Evolutionary conservation across 2,113 vertebrate genomes (phyloP).

Genomic region (Hemicordylus capensis): DNA sequence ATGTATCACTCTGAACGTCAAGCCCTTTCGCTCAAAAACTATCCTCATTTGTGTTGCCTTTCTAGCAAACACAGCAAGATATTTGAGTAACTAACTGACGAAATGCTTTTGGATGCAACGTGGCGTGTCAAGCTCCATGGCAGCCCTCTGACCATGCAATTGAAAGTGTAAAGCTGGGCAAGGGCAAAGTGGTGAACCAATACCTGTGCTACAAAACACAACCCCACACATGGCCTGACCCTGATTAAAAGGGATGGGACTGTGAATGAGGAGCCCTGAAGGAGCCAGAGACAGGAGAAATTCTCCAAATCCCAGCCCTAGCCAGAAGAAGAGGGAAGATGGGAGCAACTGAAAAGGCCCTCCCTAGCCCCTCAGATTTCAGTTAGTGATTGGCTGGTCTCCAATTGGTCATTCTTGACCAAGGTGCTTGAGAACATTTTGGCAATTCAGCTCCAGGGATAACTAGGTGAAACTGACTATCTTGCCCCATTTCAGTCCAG

Average conservation of each 20-base stretch:
- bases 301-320: not conserved
- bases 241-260: not conserved
- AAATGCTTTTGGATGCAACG: not conserved
- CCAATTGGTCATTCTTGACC: no score
- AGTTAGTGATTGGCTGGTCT: no score
- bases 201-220: not conserved
- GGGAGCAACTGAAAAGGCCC: not conserved
- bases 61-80: not conserved
- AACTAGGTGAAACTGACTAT: no score
- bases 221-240: no score
- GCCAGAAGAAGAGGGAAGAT: not conserved
- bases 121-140: not conserved
- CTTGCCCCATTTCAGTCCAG: no score
- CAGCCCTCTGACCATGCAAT: no score
- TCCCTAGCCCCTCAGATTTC: no score
- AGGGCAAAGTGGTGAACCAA: not conserved
- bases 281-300: no score
- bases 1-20: not conserved
- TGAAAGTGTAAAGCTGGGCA: not conserved
- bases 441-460: no score
- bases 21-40: not conserved
- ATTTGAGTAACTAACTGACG: not conserved
- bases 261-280: not conserved
- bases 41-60: slow-evolving; percentile 1
- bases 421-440: no score